Evolutionary conservation across 2,888 invertebrate genomes (phyloP), one percentile per base, ranked within the genome.

Genomic region (Sinohyriopsis cumingii): DNA sequence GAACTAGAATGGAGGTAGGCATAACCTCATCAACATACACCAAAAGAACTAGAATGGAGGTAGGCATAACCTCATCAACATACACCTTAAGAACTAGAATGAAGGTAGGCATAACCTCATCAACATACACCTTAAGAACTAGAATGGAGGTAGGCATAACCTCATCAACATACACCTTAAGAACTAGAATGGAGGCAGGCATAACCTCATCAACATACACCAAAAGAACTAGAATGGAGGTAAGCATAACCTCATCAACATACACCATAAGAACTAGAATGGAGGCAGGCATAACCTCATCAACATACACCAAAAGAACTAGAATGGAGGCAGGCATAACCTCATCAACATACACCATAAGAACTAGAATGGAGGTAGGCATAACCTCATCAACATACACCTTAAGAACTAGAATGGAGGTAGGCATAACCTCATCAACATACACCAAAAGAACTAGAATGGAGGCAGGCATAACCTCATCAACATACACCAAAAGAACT

Each of bases 291-390:
- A 33, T 33, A 33, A 5, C 4, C 33, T 33, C 33, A 7, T 55
- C 12, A 56, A 66, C 67, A 83, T 71, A 92, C 92, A 90, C 33
- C 91, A 86, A n/a, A n/a, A n/a, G n/a, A 12, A 93, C 85, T 80
- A 88, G 86, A 6, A 87, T 76, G 80, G 87, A 80, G 15, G 77
- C 71, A 12, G 81, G 69, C 25, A 25, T 25, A 25, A 25, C 1
- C 25, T 25, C 2, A 25, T 55, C 9, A 54, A 66, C 68, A 83
- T 71, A n/a, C n/a, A 92, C 92, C 90, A 92, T 92, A 33, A 91
- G 86, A 15, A 93, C 85, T 80, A 88, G 86, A 6, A 87, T 76
- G 80, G 87, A 80, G 15, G 77, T 72, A 12, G 81, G 69, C 61
- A 78, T 74, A 28, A 88, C 77, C 24, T 77, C 78, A 3, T 86